These are phyloP conservation scores for Thalpophila matura DNA, from an alignment of 2,888 invertebrate genomes.

Conservation along the genomic window DNA sequence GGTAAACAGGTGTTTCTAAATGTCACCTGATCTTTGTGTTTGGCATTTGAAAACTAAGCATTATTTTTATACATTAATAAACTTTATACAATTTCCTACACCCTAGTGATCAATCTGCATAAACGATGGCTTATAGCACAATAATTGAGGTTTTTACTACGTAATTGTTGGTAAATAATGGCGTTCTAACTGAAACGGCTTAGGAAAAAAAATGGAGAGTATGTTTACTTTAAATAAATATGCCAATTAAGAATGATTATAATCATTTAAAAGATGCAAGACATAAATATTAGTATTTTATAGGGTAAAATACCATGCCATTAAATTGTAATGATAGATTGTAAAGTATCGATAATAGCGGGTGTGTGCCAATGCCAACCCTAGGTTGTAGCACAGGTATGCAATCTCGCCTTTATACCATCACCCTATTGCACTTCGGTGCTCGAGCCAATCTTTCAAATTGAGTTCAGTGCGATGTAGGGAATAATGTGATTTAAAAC, in stretches of 20 bases:
- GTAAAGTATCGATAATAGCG: conserved; percentile 70
- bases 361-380: conserved; percentile 70
- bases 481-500: conserved; percentile 60
- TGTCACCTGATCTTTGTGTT: conserved; percentile 31
- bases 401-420: conserved; percentile 83
- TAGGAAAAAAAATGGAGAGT: conserved; percentile 28
- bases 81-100: conserved; percentile 17
- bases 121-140: conserved; percentile 18
- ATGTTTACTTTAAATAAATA: conserved; percentile 47
- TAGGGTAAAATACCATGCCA: conserved; percentile 27
- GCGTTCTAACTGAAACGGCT: neutral
- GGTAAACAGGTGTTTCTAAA: conserved; percentile 46
- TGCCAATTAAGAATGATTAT: conserved; percentile 50
- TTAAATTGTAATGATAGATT: conserved; percentile 48
- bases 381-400: conserved; percentile 81
- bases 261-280: conserved; percentile 21
- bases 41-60: conserved; percentile 17
- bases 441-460: conserved; percentile 75
- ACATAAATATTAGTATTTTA: conserved; percentile 23
- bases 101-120: conserved; percentile 36
- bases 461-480: conserved; percentile 65
- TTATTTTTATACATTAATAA: conserved; percentile 17
- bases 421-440: conserved; percentile 81
- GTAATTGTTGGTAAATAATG: conserved; percentile 44
- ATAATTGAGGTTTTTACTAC: conserved; percentile 30